phyloP scores from a whole-genome alignment of 2,113 vertebrate genomes.

The Xenopus borealis region DNA sequence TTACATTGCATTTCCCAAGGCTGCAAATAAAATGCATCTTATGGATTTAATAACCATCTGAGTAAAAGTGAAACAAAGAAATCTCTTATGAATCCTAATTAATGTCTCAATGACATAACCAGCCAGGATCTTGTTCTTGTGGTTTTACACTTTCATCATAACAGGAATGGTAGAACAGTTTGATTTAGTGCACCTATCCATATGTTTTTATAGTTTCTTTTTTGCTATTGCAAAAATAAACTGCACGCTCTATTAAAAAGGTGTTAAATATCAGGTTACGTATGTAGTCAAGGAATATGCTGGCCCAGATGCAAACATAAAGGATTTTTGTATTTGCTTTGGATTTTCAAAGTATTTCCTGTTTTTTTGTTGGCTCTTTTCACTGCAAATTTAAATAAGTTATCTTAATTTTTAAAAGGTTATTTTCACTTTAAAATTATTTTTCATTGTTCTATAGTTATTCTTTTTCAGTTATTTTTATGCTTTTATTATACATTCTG shows the following conservation, averaged over 20 bases:
- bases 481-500: too few species aligned
- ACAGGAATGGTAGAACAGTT: constrained; percentile 1
- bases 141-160: constrained; percentile 29
- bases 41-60: constrained; percentile 21
- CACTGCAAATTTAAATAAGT: too few species aligned
- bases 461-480: too few species aligned
- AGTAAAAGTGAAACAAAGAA: constrained; percentile 18
- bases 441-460: too few species aligned
- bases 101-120: constrained; percentile 25
- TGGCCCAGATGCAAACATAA: constrained; percentile 22
- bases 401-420: too few species aligned
- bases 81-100: constrained; percentile 27
- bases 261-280: constrained; percentile 37
- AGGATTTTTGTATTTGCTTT: constrained; percentile 3
- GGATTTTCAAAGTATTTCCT: constrained; percentile 4
- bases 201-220: constrained; percentile 30
- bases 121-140: constrained; percentile 12
- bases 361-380: neutral
- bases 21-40: constrained; percentile 9
- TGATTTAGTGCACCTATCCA: constrained; percentile 21
- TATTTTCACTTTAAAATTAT: too few species aligned
- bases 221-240: constrained; percentile 38
- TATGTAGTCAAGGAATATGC: constrained; percentile 6
- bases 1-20: constrained; percentile 7
- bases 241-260: constrained; percentile 26